Evolutionary conservation across 2,888 invertebrate genomes (phyloP).

Genomic region (Eumacrocentrus americanus): DNA sequence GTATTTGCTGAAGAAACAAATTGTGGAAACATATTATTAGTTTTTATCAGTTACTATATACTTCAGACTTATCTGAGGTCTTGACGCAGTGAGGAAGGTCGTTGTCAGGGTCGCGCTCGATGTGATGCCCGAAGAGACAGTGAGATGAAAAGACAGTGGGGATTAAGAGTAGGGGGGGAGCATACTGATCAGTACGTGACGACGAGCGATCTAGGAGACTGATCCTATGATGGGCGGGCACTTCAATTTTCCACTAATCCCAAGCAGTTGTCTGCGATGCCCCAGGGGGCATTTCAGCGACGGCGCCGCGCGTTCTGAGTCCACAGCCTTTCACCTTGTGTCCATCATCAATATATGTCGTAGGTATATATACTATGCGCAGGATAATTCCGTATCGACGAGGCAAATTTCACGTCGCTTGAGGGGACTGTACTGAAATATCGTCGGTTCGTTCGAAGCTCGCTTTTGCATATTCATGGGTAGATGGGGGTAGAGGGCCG

Average conservation of each 20-base stretch:
- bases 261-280: slow-evolving; percentile 32
- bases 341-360: not conserved
- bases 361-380: not conserved
- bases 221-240: slow-evolving; percentile 39
- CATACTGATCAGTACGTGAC: slow-evolving; percentile 30
- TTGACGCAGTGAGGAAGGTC: too few relatives aligned
- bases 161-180: not conserved
- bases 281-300: slow-evolving; percentile 30
- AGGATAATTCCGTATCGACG: slow-evolving; percentile 37
- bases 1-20: too few relatives aligned
- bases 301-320: not conserved
- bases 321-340: not conserved
- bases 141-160: not conserved
- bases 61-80: too few relatives aligned
- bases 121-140: not conserved
- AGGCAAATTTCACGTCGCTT: slow-evolving; percentile 45
- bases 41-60: too few relatives aligned
- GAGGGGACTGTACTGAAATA: slow-evolving; percentile 47
- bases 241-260: slow-evolving; percentile 49
- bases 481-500: slow-evolving; percentile 3
- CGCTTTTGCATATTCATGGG: slow-evolving; percentile 55
- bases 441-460: slow-evolving; percentile 48
- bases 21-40: too few relatives aligned
- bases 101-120: not conserved
- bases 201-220: slow-evolving; percentile 34